Base-by-base conservation (phyloP, 2,113 vertebrate species). In the Girardinichthys multiradiatus region DNA sequence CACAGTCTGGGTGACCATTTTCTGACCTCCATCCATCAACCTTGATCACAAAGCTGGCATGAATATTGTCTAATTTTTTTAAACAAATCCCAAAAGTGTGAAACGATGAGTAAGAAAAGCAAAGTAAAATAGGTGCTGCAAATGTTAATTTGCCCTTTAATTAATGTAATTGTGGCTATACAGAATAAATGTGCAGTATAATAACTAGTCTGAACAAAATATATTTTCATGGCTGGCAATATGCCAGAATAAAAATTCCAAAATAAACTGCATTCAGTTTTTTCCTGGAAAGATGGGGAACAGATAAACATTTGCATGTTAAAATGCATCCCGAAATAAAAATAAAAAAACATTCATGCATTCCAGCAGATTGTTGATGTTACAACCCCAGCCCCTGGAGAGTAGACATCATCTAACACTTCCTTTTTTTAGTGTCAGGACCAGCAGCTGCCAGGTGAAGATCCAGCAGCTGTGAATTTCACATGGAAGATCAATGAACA, bases 1-100 rank as follows among this genome's bases (percentile, higher is more conserved):
- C 51, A 17, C 31, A 19, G 14, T 70, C 33, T 45, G 37, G 48
- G 51, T 62, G 72, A 79, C 57, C 26, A 63, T 66, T 57, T 74
- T 28, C 45, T 65, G 33, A 35, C 51, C 58, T 80, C 27, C 68
- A 81, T 89, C 84, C 69, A 74, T 86, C 82, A 81, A 45, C 63
- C 19, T 3, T 28, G 73, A 84, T 78, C 77, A 80, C 72, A 71
- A 57, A 63, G 66, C 75, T 70, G 64, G 35, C 0, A 14, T 31
- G 66, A 27, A 63, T 65, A 82, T 71, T 66, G 64, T 39, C 75
- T 84, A 51, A 78, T 80, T 82, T 85, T 64, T 84, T 76, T 45
- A 14, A 76, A 35, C 17, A 51, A 51, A 72, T 79, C 82, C 70
- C 65, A 74, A 69, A 35, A 69, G 76, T 31, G 57, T 14, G n/a